A percentile compares a stretch with the other conserved stretches of the same genome.
phyloP scores from a whole-genome alignment of 2,888 invertebrate genomes.

The Odiellus spinosus region DNA sequence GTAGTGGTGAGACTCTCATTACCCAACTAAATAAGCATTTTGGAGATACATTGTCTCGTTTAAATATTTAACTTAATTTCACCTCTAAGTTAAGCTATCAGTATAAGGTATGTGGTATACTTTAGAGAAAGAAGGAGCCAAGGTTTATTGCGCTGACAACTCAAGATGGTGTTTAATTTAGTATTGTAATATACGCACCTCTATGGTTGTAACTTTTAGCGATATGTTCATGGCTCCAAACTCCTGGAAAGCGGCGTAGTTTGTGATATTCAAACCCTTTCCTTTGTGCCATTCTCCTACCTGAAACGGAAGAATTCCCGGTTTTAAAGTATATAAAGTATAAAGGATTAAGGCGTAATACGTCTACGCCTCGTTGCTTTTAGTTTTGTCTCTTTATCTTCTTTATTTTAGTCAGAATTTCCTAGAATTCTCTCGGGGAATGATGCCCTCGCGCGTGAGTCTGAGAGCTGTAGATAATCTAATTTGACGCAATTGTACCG shows the following conservation, averaged over 20 bases:
- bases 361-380: not conserved
- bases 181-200: slow-evolving; percentile 41
- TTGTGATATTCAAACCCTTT: slow-evolving; percentile 60
- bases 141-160: too few species aligned
- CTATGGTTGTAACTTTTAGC: slow-evolving; percentile 68
- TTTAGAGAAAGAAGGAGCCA: too few species aligned
- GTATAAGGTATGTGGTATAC: too few species aligned
- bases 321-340: too few species aligned
- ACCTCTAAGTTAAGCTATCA: too few species aligned
- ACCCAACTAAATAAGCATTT: too few species aligned
- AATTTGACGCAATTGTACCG: not conserved
- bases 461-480: not conserved
- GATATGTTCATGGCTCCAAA: slow-evolving; percentile 69
- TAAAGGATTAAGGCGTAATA: not conserved
- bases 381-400: not conserved
- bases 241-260: slow-evolving; percentile 67
- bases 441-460: not conserved
- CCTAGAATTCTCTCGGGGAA: not conserved
- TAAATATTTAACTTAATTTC: too few species aligned
- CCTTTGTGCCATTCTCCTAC: slow-evolving; percentile 61
- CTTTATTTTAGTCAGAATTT: too few species aligned
- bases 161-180: too few species aligned
- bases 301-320: not conserved
- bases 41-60: too few species aligned
- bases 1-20: too few species aligned